These are phyloP conservation scores for Tricholauxania praeusta DNA, from an alignment of 2,888 invertebrate species.

Conservation along the genomic window DNA sequence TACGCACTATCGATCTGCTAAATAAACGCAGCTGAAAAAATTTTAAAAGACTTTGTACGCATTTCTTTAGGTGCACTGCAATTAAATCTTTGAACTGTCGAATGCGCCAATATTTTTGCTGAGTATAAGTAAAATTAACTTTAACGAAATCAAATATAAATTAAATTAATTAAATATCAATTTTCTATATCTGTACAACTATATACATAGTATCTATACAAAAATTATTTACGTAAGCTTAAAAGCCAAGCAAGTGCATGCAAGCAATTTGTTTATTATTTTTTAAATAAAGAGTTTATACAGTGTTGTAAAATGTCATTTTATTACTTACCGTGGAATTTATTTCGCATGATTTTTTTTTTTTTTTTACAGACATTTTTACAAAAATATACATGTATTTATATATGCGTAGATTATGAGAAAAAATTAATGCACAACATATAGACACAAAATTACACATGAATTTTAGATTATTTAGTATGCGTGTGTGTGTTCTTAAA, in stretches of 20 bases:
- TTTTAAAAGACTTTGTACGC: neutral
- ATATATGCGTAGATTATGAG: too few relatives aligned
- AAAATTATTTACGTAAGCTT: neutral
- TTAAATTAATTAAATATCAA: conserved; percentile 29
- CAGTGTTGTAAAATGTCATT: too few relatives aligned
- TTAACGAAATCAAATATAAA: conserved; percentile 35
- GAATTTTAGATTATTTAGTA: too few relatives aligned
- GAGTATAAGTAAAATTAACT: conserved; percentile 29
- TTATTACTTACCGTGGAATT: too few relatives aligned
- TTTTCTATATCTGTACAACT: neutral
- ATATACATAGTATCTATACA: neutral
- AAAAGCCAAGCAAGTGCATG: neutral
- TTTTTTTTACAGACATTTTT: too few relatives aligned
- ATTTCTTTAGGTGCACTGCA: neutral
- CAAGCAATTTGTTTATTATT: conserved; percentile 1
- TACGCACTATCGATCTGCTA: too few relatives aligned
- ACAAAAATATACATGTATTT: too few relatives aligned
- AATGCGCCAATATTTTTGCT: conserved; percentile 12
- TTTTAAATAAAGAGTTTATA: too few relatives aligned
- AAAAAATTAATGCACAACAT: too few relatives aligned
- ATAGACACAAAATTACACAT: too few relatives aligned
- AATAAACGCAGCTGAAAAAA: conserved; percentile 4
- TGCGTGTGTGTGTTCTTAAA: too few relatives aligned
- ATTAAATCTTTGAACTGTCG: neutral
- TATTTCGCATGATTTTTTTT: too few relatives aligned